Base-by-base conservation (phyloP, 2,888 invertebrate genomes). In the Brachylomia viminalis region DNA sequence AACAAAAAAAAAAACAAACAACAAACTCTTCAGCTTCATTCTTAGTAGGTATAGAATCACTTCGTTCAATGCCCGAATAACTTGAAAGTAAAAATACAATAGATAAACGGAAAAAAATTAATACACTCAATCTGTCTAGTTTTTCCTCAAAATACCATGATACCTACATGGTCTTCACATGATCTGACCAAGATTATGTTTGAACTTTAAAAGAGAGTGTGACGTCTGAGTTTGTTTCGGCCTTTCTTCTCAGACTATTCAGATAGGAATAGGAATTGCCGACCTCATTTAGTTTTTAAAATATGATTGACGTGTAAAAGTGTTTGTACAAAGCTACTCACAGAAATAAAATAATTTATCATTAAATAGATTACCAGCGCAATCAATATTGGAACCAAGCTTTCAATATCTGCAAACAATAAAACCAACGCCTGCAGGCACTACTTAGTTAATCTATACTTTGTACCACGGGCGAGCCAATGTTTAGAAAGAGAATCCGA, bases 401-500 rank as follows among this genome's bases (percentile, higher is more conserved):
- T 59, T 72, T 65, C 17, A 72, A 49, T 59, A 38, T 42, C 30
- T 38, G 75, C 30, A 47, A 74, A 77, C 65, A 72, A 69, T 27
- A 59, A 54, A 75, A 27, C 13, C 6, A 64, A 56, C 3, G n/a
- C 20, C 27, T n/a, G n/a, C 38, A 33, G 33, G 27, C 17, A 74
- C 33, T 58, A 78, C 67, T 62, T 82, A n/a, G n/a, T n/a, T n/a
- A n/a, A 58, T 49, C 45, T 70, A 52, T 65, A 47, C 59, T 65
- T 56, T 56, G 38, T 47, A 47, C 13, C 15, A 42, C 56, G 7
- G 10, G 1, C n/a, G 8, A 17, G 52, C 47, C 3, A 72, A 72
- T 70, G 54, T 72, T 84, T 59, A 64, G 58, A 67, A 76, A 84
- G 70, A 72, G 66, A 45, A 72, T 23, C n/a, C 72, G 2, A 82